Conservation (phyloP, 2,113 vertebrate species). For the Notechis scutatus region DNA sequence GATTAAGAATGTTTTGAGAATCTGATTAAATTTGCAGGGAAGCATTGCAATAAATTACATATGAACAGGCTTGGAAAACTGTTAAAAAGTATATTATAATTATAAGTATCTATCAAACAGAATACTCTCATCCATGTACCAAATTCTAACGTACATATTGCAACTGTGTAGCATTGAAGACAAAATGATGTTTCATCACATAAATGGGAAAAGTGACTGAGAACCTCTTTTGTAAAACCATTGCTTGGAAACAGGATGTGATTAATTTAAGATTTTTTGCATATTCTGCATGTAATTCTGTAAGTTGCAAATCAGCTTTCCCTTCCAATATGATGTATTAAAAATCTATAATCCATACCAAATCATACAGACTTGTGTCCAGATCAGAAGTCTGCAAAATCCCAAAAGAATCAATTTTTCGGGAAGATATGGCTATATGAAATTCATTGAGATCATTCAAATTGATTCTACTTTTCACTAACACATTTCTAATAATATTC, state of each 20-base stretch:
- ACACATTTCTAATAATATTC: neutral
- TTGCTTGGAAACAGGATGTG: neutral
- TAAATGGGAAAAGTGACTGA: neutral
- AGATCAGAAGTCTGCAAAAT: neutral
- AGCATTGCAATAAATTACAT: neutral
- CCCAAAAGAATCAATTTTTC: neutral
- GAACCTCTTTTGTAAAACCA: neutral
- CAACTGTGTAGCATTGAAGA: neutral
- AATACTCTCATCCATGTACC: neutral
- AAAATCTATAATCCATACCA: neutral
- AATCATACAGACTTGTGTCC: neutral
- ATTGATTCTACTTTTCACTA: neutral
- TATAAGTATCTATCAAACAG: neutral
- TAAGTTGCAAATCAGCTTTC: neutral
- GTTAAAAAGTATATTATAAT: neutral
- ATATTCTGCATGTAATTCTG: neutral
- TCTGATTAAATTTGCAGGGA: neutral
- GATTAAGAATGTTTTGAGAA: neutral
- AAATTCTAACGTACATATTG: neutral
- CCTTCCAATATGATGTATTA: neutral
- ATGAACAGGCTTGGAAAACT: neutral
- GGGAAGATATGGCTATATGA: neutral
- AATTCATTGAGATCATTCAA: neutral
- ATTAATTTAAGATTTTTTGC: neutral
- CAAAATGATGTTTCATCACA: neutral